phyloP scores from a whole-genome alignment of 2,797 vertebrate genomes.

The Acanthurus tractus region DNA sequence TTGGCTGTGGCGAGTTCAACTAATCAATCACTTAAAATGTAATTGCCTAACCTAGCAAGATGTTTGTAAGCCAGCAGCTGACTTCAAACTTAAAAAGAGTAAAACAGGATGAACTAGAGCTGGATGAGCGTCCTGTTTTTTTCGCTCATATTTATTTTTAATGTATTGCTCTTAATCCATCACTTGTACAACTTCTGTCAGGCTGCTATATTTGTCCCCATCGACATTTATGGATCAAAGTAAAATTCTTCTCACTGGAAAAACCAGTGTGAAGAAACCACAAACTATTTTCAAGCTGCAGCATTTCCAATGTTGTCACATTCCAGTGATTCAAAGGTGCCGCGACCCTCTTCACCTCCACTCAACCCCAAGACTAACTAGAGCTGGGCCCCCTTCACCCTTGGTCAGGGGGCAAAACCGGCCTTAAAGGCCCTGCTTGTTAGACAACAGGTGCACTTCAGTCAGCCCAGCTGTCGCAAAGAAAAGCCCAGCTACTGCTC shows the following conservation, averaged over 20 bases:
- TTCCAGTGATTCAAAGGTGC: constrained; percentile 81
- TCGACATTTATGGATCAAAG: constrained; percentile 42
- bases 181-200: constrained; percentile 4
- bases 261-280: constrained; percentile 14
- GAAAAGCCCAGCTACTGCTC: constrained; percentile 63
- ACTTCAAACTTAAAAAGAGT: constrained; percentile 19
- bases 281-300: constrained; percentile 66
- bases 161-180: constrained; percentile 1
- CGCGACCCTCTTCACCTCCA: constrained; percentile 75
- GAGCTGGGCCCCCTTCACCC: constrained; percentile 73
- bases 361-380: constrained; percentile 83
- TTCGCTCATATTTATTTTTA: not conserved
- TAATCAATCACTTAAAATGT: constrained; percentile 42
- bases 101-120: not conserved
- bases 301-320: constrained; percentile 77
- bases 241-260: constrained; percentile 28
- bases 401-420: constrained; percentile 69
- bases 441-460: constrained; percentile 85
- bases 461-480: constrained; percentile 78
- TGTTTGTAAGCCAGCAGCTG: constrained; percentile 11
- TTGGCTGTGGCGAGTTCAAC: constrained; percentile 29
- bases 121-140: not conserved
- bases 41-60: constrained; percentile 19
- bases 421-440: constrained; percentile 80
- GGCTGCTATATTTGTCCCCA: constrained; percentile 23